Conservation (phyloP, 2,888 invertebrate genomes). For the Autographa pulchrina region DNA sequence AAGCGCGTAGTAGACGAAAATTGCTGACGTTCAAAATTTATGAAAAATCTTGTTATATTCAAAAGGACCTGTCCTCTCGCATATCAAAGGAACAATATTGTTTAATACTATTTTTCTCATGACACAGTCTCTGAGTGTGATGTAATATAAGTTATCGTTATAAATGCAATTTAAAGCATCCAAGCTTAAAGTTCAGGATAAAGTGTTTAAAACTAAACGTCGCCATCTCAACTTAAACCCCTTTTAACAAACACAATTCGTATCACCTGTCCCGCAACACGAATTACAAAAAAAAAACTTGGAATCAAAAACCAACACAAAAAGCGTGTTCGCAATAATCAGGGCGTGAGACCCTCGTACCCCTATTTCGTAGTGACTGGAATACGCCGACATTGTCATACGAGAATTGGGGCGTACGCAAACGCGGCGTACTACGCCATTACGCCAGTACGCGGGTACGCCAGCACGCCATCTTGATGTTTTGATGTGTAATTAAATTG, state of each 20-base stretch:
- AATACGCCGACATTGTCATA: slow-evolving; percentile 59
- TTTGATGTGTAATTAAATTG: slow-evolving; percentile 63
- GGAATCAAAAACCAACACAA: slow-evolving; percentile 44
- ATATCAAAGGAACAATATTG: no score
- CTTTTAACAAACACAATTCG: slow-evolving; percentile 39
- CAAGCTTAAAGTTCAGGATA: not conserved
- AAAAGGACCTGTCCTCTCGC: no score
- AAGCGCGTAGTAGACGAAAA: not conserved
- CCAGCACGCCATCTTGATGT: slow-evolving; percentile 55
- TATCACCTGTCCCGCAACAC: slow-evolving; percentile 23
- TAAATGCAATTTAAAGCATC: no score
- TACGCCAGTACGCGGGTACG: slow-evolving; percentile 48
- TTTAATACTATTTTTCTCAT: no score
- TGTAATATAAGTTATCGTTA: no score
- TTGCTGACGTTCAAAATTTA: no score
- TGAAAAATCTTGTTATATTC: no score
- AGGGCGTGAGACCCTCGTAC: slow-evolving; percentile 58
- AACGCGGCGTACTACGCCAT: slow-evolving; percentile 53
- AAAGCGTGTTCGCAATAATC: slow-evolving; percentile 59
- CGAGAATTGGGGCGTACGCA: slow-evolving; percentile 61
- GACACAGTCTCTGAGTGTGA: no score
- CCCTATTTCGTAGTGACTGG: slow-evolving; percentile 52
- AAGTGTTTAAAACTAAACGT: not conserved
- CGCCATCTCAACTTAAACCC: not conserved
- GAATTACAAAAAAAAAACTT: slow-evolving; percentile 42